A percentile compares a stretch with the other conserved stretches of the same genome.
phyloP scores from a whole-genome alignment of 2,113 vertebrate genomes.

The Gallinago jamesoni region DNA sequence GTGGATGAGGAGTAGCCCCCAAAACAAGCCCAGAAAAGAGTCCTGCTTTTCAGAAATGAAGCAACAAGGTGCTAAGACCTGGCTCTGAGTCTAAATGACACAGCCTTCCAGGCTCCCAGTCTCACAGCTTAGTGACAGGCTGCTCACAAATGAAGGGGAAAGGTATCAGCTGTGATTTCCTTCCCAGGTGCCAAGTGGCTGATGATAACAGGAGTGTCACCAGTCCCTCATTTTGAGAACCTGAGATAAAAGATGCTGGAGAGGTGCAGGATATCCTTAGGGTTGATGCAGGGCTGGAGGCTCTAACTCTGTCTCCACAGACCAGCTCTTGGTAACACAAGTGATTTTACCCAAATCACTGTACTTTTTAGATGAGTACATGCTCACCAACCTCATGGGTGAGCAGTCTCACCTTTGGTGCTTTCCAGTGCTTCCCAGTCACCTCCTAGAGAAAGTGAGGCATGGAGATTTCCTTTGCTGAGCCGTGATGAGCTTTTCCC shows the following conservation, averaged over 20 bases:
- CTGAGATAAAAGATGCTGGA: neutral
- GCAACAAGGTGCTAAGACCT: neutral
- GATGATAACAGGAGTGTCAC: neutral
- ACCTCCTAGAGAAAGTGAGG: neutral
- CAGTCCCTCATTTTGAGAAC: neutral
- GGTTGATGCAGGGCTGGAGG: neutral
- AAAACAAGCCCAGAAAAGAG: neutral
- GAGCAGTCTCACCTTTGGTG: neutral
- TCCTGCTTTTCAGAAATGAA: neutral
- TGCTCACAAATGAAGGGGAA: neutral
- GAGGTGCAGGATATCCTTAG: neutral
- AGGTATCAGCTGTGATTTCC: neutral
- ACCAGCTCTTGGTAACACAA: neutral
- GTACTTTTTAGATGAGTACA: neutral
- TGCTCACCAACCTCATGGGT: neutral
- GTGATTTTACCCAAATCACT: neutral
- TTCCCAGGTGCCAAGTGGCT: neutral
- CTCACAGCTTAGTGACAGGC: neutral
- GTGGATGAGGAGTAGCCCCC: neutral
- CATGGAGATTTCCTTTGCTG: accelerated
- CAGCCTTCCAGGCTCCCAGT: neutral
- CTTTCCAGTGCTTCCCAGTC: neutral
- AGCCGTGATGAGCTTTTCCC: neutral
- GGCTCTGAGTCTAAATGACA: neutral
- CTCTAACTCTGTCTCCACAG: neutral